These are phyloP conservation scores for Oreortyx pictus DNA, from an alignment of 2,797 vertebrate species.

Conservation along the genomic window DNA sequence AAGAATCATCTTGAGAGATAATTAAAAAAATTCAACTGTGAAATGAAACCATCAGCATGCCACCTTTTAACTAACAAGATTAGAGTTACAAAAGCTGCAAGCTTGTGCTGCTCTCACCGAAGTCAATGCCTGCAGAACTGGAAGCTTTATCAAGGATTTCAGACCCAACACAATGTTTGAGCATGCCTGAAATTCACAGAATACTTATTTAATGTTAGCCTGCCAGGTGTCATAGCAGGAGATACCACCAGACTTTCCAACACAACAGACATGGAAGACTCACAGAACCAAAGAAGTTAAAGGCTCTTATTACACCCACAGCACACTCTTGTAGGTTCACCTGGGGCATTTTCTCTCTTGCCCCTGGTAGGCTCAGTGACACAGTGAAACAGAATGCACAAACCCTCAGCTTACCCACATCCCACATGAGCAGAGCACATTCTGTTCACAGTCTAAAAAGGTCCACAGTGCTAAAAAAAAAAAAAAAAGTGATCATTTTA, in stretches of 20 bases:
- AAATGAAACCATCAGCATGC: constrained; percentile 66
- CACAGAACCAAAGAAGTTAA: not conserved
- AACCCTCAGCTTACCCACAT: not conserved
- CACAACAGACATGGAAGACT: not conserved
- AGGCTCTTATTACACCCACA: not conserved
- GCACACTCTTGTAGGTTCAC: not conserved
- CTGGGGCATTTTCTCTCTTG: not conserved
- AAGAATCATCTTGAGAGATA: constrained; percentile 57
- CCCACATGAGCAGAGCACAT: not conserved
- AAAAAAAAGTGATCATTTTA: not conserved
- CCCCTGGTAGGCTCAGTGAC: not conserved
- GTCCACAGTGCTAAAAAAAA: not conserved
- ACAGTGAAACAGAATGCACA: not conserved
- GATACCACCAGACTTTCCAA: not conserved
- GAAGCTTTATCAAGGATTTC: not conserved
- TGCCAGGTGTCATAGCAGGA: not conserved
- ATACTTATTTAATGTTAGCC: not conserved
- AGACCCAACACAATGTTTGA: not conserved
- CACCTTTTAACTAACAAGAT: constrained; percentile 50
- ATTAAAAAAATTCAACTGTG: constrained; percentile 69
- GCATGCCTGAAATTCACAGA: not conserved
- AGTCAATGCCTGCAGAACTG: not conserved
- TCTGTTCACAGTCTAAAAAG: not conserved
- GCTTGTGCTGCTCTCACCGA: not conserved
- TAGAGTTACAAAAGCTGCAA: constrained; percentile 21